Base-by-base conservation (phyloP, 2,113 vertebrate genomes). In the Grammomys dolichurus region DNA sequence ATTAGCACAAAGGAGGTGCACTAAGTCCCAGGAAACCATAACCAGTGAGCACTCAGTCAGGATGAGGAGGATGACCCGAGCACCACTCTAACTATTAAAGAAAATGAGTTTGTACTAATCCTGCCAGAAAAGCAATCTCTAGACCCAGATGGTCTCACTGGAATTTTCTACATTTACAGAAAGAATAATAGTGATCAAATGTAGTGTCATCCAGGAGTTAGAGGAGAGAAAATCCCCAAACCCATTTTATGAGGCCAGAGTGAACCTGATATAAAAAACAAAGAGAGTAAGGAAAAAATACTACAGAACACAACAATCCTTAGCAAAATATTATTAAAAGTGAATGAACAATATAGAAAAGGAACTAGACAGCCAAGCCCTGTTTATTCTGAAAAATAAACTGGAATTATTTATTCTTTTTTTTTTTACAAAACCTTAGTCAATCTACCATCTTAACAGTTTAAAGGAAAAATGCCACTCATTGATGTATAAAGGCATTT, bases 161-260 rank as follows among this genome's bases (percentile, higher is more conserved):
- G 36, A 76, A 91, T 95, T 93, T 84, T 76, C 90, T 63, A 70
- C 58, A 72, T 70, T 93, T 93, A 26, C 82, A 77, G n/a, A 91
- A 75, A 48, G 92, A 81, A 86, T 60, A 76, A 24, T 26, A 82
- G 12, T 24, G 63, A 13, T 58, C 88, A 31, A 40, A 72, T 31
- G 60, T 3, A 72, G 40, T 84, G 19, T 84, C 70, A 63, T 89
- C 40, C 63, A 80, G 24, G n/a, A 90, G 19, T 65, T 67, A 90
- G 24, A 93, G 8, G 36, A 80, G 24, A 93, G 40, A 84, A 87
- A 87, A 84, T 26, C 90, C 56, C 60, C 24, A 43, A 63, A 40
- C 12, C 17, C 12, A 70, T 77, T 91, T 88, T 81, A 89, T 82
- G 43, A 95, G 86, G 40, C 51, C 43, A 84, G n/a, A 85, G 54